Evolutionary conservation across 2,888 invertebrate genomes (phyloP).

Genomic region (Volucella inflata): DNA sequence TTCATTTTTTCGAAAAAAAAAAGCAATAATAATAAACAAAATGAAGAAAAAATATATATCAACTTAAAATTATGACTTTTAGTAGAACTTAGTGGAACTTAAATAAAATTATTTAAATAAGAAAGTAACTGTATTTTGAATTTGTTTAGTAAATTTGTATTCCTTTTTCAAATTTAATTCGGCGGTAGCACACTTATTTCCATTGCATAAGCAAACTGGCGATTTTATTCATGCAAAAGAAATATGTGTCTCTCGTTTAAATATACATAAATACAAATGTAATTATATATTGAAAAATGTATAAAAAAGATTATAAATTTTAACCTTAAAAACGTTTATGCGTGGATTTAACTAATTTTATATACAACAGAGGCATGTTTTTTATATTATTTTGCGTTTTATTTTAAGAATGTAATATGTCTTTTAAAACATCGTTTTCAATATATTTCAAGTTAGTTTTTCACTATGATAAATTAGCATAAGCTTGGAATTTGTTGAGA

Average conservation of each 20-base stretch:
- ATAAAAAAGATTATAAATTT: slow-evolving; percentile 73
- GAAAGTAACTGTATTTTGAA: slow-evolving; percentile 77
- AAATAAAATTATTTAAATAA: slow-evolving; percentile 78
- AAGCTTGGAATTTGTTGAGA: slow-evolving; percentile 58
- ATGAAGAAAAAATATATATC: slow-evolving; percentile 76
- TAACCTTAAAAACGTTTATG: slow-evolving; percentile 61
- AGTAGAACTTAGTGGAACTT: slow-evolving; percentile 79
- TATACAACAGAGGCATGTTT: slow-evolving; percentile 68
- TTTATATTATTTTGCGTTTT: slow-evolving; percentile 35
- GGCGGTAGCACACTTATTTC: slow-evolving; percentile 45
- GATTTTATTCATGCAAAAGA: slow-evolving; percentile 79
- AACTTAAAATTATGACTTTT: slow-evolving; percentile 83
- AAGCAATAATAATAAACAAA: slow-evolving; percentile 78
- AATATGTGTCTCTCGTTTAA: slow-evolving; percentile 79
- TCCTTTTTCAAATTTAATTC: slow-evolving; percentile 72
- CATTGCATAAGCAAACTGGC: slow-evolving; percentile 81
- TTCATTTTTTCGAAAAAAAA: slow-evolving; percentile 77
- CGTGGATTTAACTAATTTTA: slow-evolving; percentile 70
- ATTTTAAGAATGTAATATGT: slow-evolving; percentile 60
- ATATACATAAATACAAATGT: slow-evolving; percentile 52
- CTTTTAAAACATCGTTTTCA: slow-evolving; percentile 45
- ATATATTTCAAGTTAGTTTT: slow-evolving; percentile 53
- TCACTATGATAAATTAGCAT: slow-evolving; percentile 48
- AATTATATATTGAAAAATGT: slow-evolving; percentile 69
- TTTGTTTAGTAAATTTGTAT: slow-evolving; percentile 75